phyloP scores from a whole-genome alignment of 1,140 invertebrate genomes.

The Drosophila yakuba region DNA sequence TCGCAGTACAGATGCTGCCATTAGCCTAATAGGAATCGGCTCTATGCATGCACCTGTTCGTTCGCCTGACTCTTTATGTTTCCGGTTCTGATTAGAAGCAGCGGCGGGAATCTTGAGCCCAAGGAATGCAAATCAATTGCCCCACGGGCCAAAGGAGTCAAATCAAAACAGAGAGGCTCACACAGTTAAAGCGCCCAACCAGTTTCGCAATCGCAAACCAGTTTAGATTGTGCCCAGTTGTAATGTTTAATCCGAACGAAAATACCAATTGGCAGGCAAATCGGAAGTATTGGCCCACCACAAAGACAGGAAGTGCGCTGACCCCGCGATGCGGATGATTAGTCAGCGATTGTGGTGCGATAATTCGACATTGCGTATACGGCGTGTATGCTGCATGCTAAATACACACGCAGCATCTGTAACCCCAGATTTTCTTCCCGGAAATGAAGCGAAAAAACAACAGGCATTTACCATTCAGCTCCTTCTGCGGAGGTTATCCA shows the following conservation, averaged over 20 bases:
- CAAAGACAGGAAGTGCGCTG: constrained; percentile 70
- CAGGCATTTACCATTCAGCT: constrained; percentile 72
- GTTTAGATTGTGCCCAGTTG: constrained; percentile 47
- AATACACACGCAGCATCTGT: constrained; percentile 10
- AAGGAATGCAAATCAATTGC: constrained; percentile 78
- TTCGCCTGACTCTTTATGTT: constrained; percentile 63
- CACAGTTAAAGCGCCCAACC: constrained; percentile 46
- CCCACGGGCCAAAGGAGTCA: constrained; percentile 41
- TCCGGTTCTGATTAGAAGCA: constrained; percentile 77
- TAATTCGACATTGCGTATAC: constrained; percentile 73
- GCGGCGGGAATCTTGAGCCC: constrained; percentile 5
- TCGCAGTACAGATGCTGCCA: constrained; percentile 36
- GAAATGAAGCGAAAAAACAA: constrained; percentile 30
- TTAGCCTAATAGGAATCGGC: constrained; percentile 38
- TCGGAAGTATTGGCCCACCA: constrained; percentile 65
- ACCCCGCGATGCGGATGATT: constrained; percentile 38
- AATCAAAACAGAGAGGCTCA: constrained; percentile 41
- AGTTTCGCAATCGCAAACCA: constrained; percentile 77
- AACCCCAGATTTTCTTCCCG: constrained; percentile 17
- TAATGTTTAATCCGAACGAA: constrained; percentile 48
- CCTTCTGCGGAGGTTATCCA: constrained; percentile 56
- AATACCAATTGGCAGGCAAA: constrained; percentile 54
- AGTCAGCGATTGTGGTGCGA: constrained; percentile 27
- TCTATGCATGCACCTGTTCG: constrained; percentile 75
- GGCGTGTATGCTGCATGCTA: constrained; percentile 56